Evolutionary conservation across 2,888 invertebrate species (phyloP), one percentile per base, ranked within the genome.

Genomic region (Laothoe populi): DNA sequence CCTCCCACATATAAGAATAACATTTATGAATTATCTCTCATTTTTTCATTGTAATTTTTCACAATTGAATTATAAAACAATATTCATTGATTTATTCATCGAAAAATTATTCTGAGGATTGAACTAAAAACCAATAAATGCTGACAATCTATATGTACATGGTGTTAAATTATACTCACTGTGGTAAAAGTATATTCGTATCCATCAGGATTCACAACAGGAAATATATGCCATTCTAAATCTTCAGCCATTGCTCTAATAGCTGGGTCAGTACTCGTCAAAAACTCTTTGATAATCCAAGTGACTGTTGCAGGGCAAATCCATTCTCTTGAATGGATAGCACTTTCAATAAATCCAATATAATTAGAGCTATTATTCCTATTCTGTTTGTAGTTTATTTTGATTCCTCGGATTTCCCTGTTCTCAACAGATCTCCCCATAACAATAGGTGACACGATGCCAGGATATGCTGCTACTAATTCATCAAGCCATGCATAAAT

Each of bases 251-350:
- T 79, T 16, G 88, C 79, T 11, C 94, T 88, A 0, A 95, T 85
- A 57, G 82, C 83, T 0, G 91, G 72, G 67, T 95, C 92, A 0
- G 81, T 81, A 45, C 95, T 95, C 0, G 94, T 95, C 16, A 96
- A 78, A 59, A 97, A 83, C 81, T 96, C 93, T 70, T 96, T 95
- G 5, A 96, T 94, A 45, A 96, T 93, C 91, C 95, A 96, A 0
- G 95, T 94, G 0, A 94, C 93, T 7, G 95, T 94, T 0, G 95
- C 95, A 2, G 95, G 92, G 0, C 94, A 87, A 23, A 96, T 95
- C 95, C 95, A 97, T 85, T 97, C 97, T 49, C 97, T 93, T 0
- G 96, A 95, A 78, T 96, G 96, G 62, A 96, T 94, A 4, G 93
- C 92, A 19, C 92, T 94, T 81, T 95, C 95, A 57, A 95, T 89